Base-by-base conservation (phyloP, 2,113 vertebrate genomes). In the Ophiodon elongatus region DNA sequence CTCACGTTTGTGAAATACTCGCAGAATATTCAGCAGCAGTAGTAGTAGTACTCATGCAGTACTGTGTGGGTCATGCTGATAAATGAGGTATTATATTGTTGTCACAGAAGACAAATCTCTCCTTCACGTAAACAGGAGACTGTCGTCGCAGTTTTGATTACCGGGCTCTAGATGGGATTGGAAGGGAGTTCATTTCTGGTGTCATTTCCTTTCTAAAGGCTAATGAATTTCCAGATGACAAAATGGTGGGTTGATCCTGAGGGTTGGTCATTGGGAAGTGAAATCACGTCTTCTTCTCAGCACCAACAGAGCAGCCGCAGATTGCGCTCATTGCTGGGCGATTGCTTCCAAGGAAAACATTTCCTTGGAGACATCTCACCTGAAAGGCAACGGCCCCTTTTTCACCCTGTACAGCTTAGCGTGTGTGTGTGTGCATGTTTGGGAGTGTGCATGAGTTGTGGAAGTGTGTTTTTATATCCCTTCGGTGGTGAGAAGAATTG, bases 141-240 rank as follows among this genome's bases (percentile, higher is more conserved):
- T 6, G 35, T 68, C 76, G 80, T 76, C 17, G 33, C 73, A 4
- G 56, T 52, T 83, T 37, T 90, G 84, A 87, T 90, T 90, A 68
- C 68, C 2, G 11, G 54, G n/a, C 60, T 81, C 62, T 23, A 76
- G 76, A 79, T 14, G 14, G 82, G 79, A 91, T 84, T 71, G 80
- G 70, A 89, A 86, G 64, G 59, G 73, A 81, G 84, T 88, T 89
- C 76, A 86, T 85, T 88, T 80, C 87, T 79, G 63, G 79, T 90
- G 92, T 86, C 66, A 82, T 86, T 88, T 92, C 86, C 76, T 76
- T 82, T 88, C 76, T 83, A 73, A 83, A 85, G 86, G 88, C 79
- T 91, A 93, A 93, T 93, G 87, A 92, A 78, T 86, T 85, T 84
- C 76, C 68, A 79, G 82, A 89, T 84, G 88, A 85, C 82, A 90